phyloP scores from a whole-genome alignment of 2,113 vertebrate species.

The Oryctolagus cuniculus region DNA sequence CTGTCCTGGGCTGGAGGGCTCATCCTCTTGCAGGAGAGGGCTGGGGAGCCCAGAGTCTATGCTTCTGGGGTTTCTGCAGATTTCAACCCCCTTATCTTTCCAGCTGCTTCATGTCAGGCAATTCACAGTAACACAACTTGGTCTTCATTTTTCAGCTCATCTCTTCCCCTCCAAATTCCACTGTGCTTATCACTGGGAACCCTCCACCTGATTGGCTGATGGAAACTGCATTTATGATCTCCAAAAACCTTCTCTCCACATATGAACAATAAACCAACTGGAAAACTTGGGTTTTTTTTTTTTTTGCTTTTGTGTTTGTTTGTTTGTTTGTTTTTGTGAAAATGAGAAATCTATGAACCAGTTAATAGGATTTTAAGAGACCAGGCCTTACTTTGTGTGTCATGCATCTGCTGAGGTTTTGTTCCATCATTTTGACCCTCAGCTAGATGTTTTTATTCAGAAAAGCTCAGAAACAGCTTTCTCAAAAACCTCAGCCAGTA shows the following conservation, averaged over 20 bases:
- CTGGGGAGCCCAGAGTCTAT: conserved; percentile 52
- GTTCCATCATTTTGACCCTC: neutral
- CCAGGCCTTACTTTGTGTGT: conserved; percentile 62
- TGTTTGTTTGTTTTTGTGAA: conserved; percentile 54
- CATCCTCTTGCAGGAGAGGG: neutral
- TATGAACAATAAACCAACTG: conserved; percentile 83
- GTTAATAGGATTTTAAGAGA: conserved; percentile 84
- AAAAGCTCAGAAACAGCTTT: conserved; percentile 34
- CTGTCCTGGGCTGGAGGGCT: neutral
- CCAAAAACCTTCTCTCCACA: conserved; percentile 71
- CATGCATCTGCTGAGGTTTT: conserved; percentile 59
- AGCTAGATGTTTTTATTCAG: conserved; percentile 65
- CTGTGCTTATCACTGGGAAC: conserved; percentile 77
- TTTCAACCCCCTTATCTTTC: conserved; percentile 66
- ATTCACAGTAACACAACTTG: conserved; percentile 69
- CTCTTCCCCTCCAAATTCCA: conserved; percentile 73
- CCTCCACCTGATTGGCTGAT: conserved; percentile 59
- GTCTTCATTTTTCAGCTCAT: conserved; percentile 81
- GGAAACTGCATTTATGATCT: conserved; percentile 81
- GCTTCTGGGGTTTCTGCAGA: conserved; percentile 60
- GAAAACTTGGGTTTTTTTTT: conserved; percentile 42
- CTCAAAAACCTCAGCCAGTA: neutral
- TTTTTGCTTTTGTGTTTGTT: neutral
- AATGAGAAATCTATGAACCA: conserved; percentile 82
- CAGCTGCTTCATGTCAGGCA: conserved; percentile 63